phyloP scores from a whole-genome alignment of 2,797 vertebrate genomes.

The Danio tinwini region DNA sequence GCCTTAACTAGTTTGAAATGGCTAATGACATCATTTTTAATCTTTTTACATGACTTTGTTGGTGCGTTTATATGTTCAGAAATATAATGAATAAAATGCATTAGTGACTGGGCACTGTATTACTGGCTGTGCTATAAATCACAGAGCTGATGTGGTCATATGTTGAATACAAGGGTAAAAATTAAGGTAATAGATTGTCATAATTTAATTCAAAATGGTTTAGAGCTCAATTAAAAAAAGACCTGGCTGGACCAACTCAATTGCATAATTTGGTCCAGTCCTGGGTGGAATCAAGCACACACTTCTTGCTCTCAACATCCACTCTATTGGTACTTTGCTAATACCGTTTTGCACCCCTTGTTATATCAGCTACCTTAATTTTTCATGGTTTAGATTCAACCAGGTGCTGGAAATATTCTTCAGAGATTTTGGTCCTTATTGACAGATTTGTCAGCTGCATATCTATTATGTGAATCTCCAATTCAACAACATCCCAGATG shows the following conservation, averaged over 20 bases:
- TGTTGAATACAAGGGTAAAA: background rate
- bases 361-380: too few species aligned
- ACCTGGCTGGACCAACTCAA: background rate
- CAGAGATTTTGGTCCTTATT: too few species aligned
- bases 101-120: background rate
- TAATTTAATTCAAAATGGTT: background rate
- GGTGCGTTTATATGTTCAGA: background rate
- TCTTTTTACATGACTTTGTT: background rate
- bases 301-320: too few species aligned
- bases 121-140: slow-evolving; percentile 20
- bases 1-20: background rate
- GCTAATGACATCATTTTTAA: background rate
- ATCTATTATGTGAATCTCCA: too few species aligned
- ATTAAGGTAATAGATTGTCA: slow-evolving; percentile 9
- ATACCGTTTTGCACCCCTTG: too few species aligned
- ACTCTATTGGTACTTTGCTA: too few species aligned
- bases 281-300: background rate
- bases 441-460: too few species aligned
- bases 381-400: too few species aligned
- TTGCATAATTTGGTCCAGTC: background rate
- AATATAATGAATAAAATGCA: slow-evolving; percentile 4
- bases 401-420: too few species aligned
- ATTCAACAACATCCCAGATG: too few species aligned
- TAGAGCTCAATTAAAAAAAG: background rate
- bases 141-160: slow-evolving; percentile 3